Percentiles rank a stretch among this genome's conserved stretches.
Evolutionary conservation across 2,888 invertebrate species (phyloP).

Genomic region (Mythimna pallens): DNA sequence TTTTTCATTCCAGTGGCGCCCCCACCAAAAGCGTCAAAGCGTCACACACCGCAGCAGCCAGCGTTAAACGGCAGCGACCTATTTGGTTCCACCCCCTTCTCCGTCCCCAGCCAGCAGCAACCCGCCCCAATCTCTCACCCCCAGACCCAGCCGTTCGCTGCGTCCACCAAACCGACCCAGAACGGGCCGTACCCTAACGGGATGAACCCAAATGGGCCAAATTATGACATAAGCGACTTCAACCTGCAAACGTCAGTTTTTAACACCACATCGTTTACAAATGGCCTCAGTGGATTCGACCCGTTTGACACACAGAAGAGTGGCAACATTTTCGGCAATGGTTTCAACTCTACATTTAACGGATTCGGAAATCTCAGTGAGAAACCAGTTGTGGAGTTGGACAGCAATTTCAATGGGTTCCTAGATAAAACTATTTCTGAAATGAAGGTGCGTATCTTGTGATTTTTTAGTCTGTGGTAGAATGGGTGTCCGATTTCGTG

Average conservation of each 20-base stretch:
- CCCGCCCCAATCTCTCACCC: slow-evolving; percentile 53
- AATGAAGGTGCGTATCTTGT: slow-evolving; percentile 93
- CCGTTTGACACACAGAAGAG: slow-evolving; percentile 96
- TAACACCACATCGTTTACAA: slow-evolving; percentile 81
- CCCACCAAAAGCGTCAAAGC: slow-evolving; percentile 94
- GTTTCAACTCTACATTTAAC: slow-evolving; percentile 83
- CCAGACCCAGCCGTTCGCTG: slow-evolving; percentile 60
- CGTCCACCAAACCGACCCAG: slow-evolving; percentile 74
- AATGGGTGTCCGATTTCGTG: neutral
- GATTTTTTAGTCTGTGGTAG: slow-evolving; percentile 1
- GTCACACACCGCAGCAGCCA: slow-evolving; percentile 81
- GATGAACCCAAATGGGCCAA: slow-evolving; percentile 75
- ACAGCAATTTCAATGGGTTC: slow-evolving; percentile 93
- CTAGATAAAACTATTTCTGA: slow-evolving; percentile 95
- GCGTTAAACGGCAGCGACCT: slow-evolving; percentile 92
- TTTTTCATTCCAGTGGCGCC: slow-evolving; percentile 93
- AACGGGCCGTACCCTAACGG: slow-evolving; percentile 39
- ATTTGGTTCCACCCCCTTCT: slow-evolving; percentile 95
- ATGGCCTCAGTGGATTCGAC: slow-evolving; percentile 91
- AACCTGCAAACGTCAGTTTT: slow-evolving; percentile 87
- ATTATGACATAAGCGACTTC: slow-evolving; percentile 87
- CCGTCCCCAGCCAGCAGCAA: slow-evolving; percentile 75
- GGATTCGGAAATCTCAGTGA: slow-evolving; percentile 88
- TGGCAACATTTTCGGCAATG: slow-evolving; percentile 84
- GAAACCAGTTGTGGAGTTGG: slow-evolving; percentile 85